Conservation (phyloP, 2,888 invertebrate species). For the Eutolmus rufibarbis region DNA sequence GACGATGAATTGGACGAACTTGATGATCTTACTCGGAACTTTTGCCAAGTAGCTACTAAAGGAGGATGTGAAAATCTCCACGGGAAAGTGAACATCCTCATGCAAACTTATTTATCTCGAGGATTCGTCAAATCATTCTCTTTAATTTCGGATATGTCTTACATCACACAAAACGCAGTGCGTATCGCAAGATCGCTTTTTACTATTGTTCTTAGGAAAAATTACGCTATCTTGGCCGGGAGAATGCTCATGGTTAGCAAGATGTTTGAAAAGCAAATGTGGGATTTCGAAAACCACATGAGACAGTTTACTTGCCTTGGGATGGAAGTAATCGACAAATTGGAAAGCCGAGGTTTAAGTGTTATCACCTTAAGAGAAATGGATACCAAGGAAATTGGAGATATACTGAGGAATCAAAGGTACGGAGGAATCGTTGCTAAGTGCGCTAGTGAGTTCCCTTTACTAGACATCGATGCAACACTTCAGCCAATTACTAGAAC, state of each 20-base stretch:
- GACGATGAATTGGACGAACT: constrained; percentile 95
- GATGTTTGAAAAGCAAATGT: constrained; percentile 91
- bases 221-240: constrained; percentile 88
- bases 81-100: constrained; percentile 93
- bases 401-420: constrained; percentile 77
- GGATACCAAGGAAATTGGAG: constrained; percentile 85
- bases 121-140: constrained; percentile 72
- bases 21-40: constrained; percentile 75
- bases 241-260: constrained; percentile 87
- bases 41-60: constrained; percentile 79
- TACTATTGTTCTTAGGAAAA: constrained; percentile 88
- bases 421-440: constrained; percentile 80
- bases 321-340: constrained; percentile 79
- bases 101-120: constrained; percentile 88
- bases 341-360: constrained; percentile 79
- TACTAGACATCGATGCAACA: constrained; percentile 80
- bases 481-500: constrained; percentile 96
- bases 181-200: constrained; percentile 92
- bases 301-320: constrained; percentile 82
- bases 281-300: constrained; percentile 87
- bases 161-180: constrained; percentile 78
- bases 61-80: constrained; percentile 88
- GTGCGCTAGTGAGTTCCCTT: constrained; percentile 86
- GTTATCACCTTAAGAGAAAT: constrained; percentile 84
- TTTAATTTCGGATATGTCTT: constrained; percentile 60